Evolutionary conservation across 2,113 vertebrate genomes (phyloP).

Genomic region (Lagopus muta): DNA sequence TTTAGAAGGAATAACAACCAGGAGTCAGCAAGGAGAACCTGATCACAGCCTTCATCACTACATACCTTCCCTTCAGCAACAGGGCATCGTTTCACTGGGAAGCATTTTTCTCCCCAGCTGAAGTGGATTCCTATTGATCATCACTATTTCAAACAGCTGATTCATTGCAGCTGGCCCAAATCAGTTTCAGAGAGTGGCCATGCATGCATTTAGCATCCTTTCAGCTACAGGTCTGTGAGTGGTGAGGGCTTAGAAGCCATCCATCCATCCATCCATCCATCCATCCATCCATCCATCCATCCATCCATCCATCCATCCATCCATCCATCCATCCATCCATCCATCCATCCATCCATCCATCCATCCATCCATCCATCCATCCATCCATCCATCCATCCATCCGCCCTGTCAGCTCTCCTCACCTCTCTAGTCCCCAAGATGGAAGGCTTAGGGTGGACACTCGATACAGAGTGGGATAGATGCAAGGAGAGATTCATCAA

Average conservation of each 20-base stretch:
- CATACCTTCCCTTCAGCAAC: not conserved
- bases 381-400: no score
- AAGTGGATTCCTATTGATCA: not conserved
- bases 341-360: no score
- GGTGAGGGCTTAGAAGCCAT: not conserved
- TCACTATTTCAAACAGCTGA: not conserved
- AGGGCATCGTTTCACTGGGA: accelerated
- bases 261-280: no score
- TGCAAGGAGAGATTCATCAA: no score
- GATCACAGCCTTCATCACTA: not conserved
- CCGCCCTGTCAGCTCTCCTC: not conserved
- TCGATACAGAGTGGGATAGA: accelerated
- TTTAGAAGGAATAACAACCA: not conserved
- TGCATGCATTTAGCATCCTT: not conserved
- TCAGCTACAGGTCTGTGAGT: not conserved
- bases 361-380: no score
- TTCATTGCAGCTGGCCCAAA: not conserved
- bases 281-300: no score
- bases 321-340: no score
- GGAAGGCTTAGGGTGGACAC: not conserved
- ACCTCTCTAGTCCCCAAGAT: not conserved
- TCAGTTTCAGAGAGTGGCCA: not conserved
- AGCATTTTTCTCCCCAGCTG: not conserved
- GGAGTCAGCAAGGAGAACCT: not conserved
- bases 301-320: no score